These are phyloP conservation scores for Pica pica DNA, from an alignment of 2,113 vertebrate species.

Conservation along the genomic window DNA sequence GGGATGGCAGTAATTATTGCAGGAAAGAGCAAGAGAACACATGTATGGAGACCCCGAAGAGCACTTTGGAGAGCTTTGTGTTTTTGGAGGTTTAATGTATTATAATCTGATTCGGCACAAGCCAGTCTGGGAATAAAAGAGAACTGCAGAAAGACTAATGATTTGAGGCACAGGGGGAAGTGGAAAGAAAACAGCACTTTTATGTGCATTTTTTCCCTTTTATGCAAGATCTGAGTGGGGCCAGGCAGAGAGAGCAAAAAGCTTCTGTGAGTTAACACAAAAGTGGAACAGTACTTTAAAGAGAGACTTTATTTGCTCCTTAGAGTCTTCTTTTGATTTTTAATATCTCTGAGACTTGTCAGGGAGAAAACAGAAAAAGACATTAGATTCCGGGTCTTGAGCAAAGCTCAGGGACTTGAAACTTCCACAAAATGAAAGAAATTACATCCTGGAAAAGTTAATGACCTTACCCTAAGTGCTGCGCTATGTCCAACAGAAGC, in stretches of 20 bases:
- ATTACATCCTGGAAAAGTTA: constrained; percentile 17
- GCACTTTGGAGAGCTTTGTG: constrained; percentile 61
- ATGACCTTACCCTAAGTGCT: background rate
- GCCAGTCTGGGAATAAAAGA: constrained; percentile 62
- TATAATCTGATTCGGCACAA: constrained; percentile 66
- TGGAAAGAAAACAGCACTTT: constrained; percentile 50
- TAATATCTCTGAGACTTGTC: constrained; percentile 59
- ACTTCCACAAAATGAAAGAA: constrained; percentile 36
- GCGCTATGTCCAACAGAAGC: background rate
- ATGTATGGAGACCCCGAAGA: constrained; percentile 11
- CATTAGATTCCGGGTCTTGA: constrained; percentile 24
- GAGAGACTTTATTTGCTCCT: constrained; percentile 53
- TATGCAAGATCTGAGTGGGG: constrained; percentile 44
- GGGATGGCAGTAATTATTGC: constrained; percentile 13
- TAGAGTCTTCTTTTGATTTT: constrained; percentile 62
- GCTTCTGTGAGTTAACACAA: constrained; percentile 45
- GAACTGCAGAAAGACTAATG: constrained; percentile 62
- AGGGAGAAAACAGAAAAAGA: constrained; percentile 53
- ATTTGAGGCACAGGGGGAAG: constrained; percentile 25
- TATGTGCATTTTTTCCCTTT: constrained; percentile 42
- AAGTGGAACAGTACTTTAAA: constrained; percentile 54
- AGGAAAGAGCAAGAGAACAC: background rate
- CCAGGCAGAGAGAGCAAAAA: constrained; percentile 42
- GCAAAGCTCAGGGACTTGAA: constrained; percentile 48
- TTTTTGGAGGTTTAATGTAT: constrained; percentile 64